These are phyloP conservation scores for Deladenus siricidicola DNA, from an alignment of 2,888 invertebrate species.

Conservation along the genomic window DNA sequence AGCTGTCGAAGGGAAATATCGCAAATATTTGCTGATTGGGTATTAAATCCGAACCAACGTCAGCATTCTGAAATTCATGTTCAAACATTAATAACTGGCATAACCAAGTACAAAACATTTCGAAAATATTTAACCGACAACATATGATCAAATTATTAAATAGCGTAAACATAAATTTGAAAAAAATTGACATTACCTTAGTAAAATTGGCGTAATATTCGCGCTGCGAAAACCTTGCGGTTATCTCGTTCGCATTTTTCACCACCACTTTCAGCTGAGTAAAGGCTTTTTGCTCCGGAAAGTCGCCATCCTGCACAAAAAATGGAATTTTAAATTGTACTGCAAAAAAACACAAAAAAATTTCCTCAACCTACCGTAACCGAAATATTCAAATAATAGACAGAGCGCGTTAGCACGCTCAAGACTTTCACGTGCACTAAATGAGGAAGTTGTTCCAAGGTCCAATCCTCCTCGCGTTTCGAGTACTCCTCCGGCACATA, in stretches of 20 bases:
- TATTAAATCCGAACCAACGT: background rate
- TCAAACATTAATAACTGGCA: background rate
- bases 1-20: background rate
- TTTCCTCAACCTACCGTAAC: constrained; percentile 20
- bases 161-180: background rate
- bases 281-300: constrained; percentile 20
- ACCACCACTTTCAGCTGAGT: constrained; percentile 31
- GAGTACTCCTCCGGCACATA: constrained; percentile 4
- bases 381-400: constrained; percentile 29
- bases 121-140: background rate
- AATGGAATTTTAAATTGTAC: background rate
- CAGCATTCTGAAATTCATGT: background rate
- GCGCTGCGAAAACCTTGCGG: constrained; percentile 20
- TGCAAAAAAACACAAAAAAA: constrained; percentile 12
- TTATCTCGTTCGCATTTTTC: constrained; percentile 13
- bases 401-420: constrained; percentile 2
- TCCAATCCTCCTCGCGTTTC: constrained; percentile 5
- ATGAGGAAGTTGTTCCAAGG: constrained; percentile 22
- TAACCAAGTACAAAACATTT: background rate
- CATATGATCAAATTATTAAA: background rate
- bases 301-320: constrained; percentile 30
- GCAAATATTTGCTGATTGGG: background rate
- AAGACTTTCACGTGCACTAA: constrained; percentile 22
- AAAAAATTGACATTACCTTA: constrained; percentile 11
- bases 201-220: constrained; percentile 33